Base-by-base conservation (phyloP, 2,888 invertebrate genomes). In the Pheosia tremula region DNA sequence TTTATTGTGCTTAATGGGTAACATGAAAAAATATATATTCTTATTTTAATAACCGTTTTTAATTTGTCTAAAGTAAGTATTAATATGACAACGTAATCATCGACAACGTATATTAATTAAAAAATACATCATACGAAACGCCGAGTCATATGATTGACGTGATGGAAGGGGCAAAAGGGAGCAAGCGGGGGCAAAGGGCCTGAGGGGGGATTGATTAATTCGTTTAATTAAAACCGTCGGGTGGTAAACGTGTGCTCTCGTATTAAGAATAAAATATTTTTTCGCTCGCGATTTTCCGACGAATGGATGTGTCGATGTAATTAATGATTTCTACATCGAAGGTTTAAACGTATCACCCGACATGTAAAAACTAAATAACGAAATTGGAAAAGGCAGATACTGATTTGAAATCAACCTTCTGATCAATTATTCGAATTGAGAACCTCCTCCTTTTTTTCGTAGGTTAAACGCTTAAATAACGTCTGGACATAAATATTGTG, bases 181-280 rank as follows among this genome's bases (percentile, higher is more conserved):
- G 56, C 58, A 8, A 24, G 55, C 57, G 50, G 63, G 63, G 64
- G 67, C 61, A 56, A 68, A 5, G 37, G 55, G 39, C 13, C n/a
- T 8, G 13, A 7, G 8, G 3, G 11, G 63, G 69, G 70, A 74
- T 75, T 84, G 85, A 84, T 84, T 83, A 83, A 85, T 84, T 78
- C 75, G 80, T 84, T 85, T 84, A 83, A 85, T 85, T 83, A 84
- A 84, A 82, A 77, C 72, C 62, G 60, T 66, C 62, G 64, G 58
- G 56, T 57, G 59, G 59, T 64, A 69, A 60, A 66, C 71, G 68
- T 70, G 67, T 67, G 71, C 63, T 72, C 69, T 58, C 68, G 67
- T 75, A 70, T 79, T 74, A 72, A 68, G 69, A 75, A 70, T 77
- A 71, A 73, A 73, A 71, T 13, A 55, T 50, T 49, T 69, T 71